Percentiles rank a stretch among this genome's conserved stretches.
These are phyloP conservation scores for Lottia gigantea DNA, from an alignment of 2,888 invertebrate genomes.

Conservation along the genomic window DNA sequence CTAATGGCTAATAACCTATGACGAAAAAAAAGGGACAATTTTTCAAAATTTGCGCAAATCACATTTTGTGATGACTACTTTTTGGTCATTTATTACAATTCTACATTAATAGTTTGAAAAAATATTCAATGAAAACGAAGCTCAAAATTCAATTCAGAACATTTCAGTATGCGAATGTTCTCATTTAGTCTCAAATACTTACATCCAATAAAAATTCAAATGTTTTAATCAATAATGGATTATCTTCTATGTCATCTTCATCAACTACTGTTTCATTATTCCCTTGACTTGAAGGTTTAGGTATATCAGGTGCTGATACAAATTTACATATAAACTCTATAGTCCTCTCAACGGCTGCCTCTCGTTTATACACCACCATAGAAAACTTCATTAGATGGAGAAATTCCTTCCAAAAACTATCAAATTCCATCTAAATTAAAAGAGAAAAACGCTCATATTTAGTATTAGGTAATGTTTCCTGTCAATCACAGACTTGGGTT, in stretches of 20 bases:
- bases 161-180: too few species aligned
- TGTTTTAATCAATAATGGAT: conserved; percentile 73
- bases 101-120: too few species aligned
- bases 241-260: conserved; percentile 68
- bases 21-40: too few species aligned
- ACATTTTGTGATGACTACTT: too few species aligned
- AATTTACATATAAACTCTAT: conserved; percentile 81
- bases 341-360: conserved; percentile 77
- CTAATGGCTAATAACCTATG: too few species aligned
- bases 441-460: conserved; percentile 10
- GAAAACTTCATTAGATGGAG: conserved; percentile 75
- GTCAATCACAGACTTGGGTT: too few species aligned
- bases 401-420: conserved; percentile 76
- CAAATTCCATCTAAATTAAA: conserved; percentile 71
- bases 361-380: conserved; percentile 77
- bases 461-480: too few species aligned
- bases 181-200: conserved; percentile 53
- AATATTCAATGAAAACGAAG: too few species aligned
- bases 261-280: conserved; percentile 50
- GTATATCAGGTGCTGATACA: conserved; percentile 70
- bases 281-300: conserved; percentile 16
- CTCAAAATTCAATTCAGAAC: too few species aligned
- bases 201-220: conserved; percentile 76
- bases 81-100: too few species aligned
- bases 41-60: too few species aligned